Evolutionary conservation across 2,113 vertebrate genomes (phyloP), one percentile per base, ranked within the genome.

Genomic region (Dunckerocampus dactyliophorus): DNA sequence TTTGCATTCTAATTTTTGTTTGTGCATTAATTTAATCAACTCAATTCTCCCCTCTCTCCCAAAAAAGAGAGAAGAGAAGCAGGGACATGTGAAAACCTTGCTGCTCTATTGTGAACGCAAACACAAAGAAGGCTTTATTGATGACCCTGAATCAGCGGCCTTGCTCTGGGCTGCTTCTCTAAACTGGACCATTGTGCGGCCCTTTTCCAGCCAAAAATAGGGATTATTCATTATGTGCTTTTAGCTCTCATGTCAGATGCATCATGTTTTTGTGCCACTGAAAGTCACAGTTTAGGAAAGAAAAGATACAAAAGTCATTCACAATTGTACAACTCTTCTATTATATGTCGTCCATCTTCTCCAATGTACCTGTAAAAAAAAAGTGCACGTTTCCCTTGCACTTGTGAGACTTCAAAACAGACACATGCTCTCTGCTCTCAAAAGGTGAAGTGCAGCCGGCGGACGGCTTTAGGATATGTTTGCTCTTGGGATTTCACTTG

Each of bases 401-500:
- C 78, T 82, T 72, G 72, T 72, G 59, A 59, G 69, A 77, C 76
- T 72, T 84, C 71, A 78, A 43, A 82, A 80, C 81, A 58, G 69
- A 61, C 60, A 47, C 28, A 10, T 71, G 49, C 71, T 68, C 75
- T 68, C 66, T 6, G 69, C 67, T 46, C 75, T 79, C 55, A 80
- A 63, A 65, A 68, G 72, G 64, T 71, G 82, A 76, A 72, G 75
- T 77, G 79, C 58, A 31, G 66, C 49, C 50, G 15, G 66, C 70
- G 47, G 48, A 67, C 74, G 64, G 78, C 75, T 71, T 61, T 52
- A 9, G 42, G 63, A 64, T 56, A 66, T 86, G 82, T 89, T 87
- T 86, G 79, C 85, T 82, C 72, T 81, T 54, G 59, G 82, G 85
- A 87, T 89, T 87, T 85, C 63, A 65, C 73, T 82, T 72, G 63